Evolutionary conservation across 2,888 invertebrate species (phyloP), one percentile per base, ranked within the genome.

Genomic region (Zygogramma bicolorata): DNA sequence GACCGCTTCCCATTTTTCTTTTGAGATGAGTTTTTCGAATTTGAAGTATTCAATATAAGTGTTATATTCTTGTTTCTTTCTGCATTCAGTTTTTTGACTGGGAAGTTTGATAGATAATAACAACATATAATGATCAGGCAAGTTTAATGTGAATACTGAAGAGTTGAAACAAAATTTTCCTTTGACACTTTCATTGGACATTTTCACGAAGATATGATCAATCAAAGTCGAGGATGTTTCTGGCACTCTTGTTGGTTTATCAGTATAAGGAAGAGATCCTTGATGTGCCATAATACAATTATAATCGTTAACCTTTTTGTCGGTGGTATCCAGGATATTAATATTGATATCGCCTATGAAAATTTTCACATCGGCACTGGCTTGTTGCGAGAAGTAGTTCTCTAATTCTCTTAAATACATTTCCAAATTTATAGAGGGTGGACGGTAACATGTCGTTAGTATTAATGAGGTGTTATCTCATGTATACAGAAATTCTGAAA

Each of bases 281-380:
- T 22, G 22, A 22, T 57, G 57, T 57, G 57, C 57, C 57, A 57
- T 57, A 25, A 57, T 57, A 25, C 57, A 57, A 57, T 22, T 57
- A 57, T 57, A 57, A 57, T 57, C 57, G 57, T 18, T 57, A 57
- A 57, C 57, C 57, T n/a, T n/a, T n/a, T n/a, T n/a, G n/a, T n/a
- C n/a, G n/a, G n/a, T n/a, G n/a, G n/a, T n/a, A n/a, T n/a, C n/a
- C n/a, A n/a, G n/a, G n/a, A n/a, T n/a, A n/a, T n/a, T n/a, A n/a
- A n/a, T n/a, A n/a, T n/a, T n/a, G n/a, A n/a, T n/a, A n/a, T n/a
- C n/a, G n/a, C n/a, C n/a, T n/a, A n/a, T n/a, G n/a, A n/a, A n/a
- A n/a, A 58, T 58, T 58, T 58, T 58, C 15, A 58, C 58, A 58
- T 58, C 58, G 29, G 58, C 57, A 57, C 57, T 57, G 27, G 57